Evolutionary conservation across 1,140 invertebrate genomes (phyloP).

Genomic region (Polyergus mexicanus): DNA sequence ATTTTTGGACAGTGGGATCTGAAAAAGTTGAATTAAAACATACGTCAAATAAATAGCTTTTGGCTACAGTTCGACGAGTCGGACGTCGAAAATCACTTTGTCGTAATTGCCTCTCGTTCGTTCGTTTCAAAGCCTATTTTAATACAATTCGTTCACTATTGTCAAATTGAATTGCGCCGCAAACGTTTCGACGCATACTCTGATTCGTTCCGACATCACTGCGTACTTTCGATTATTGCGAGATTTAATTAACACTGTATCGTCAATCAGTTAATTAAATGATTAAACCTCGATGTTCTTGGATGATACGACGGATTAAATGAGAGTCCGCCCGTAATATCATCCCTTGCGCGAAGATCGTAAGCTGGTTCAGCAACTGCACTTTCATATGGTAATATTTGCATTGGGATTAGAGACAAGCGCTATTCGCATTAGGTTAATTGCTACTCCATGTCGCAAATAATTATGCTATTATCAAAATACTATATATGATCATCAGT

Average conservation of each 20-base stretch:
- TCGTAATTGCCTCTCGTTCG: constrained; percentile 52
- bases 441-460: constrained; percentile 57
- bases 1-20: constrained; percentile 37
- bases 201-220: not conserved
- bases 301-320: constrained; percentile 15
- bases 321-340: constrained; percentile 22
- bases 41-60: constrained; percentile 58
- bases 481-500: constrained; percentile 30
- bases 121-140: constrained; percentile 49
- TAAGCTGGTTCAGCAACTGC: constrained; percentile 49
- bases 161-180: constrained; percentile 38
- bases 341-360: constrained; percentile 19
- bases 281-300: constrained; percentile 35
- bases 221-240: constrained; percentile 1
- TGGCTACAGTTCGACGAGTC: constrained; percentile 37
- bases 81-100: constrained; percentile 57
- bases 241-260: constrained; percentile 39
- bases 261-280: constrained; percentile 53
- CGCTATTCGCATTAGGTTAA: constrained; percentile 49
- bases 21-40: constrained; percentile 67
- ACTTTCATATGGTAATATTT: constrained; percentile 62
- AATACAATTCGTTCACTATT: constrained; percentile 46
- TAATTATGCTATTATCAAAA: constrained; percentile 48
- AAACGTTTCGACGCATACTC: constrained; percentile 40
- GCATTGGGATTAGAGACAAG: constrained; percentile 26